These are phyloP conservation scores for Ailuropoda melanoleuca DNA, from an alignment of 2,113 vertebrate species.

Conservation along the genomic window DNA sequence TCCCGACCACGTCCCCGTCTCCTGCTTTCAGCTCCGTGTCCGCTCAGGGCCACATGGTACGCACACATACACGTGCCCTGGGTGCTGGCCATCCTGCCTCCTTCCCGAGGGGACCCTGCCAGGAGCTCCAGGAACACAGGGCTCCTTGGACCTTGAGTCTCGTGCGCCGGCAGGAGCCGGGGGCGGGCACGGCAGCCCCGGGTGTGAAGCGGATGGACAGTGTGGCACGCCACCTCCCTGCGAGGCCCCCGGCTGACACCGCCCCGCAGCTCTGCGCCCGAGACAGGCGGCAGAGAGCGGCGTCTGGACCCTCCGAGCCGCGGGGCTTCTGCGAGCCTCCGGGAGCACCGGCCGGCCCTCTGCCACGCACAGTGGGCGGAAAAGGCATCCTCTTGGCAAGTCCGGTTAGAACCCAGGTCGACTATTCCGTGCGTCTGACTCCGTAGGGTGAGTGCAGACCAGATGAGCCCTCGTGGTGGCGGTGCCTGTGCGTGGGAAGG, in stretches of 20 bases:
- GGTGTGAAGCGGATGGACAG: too few relatives aligned
- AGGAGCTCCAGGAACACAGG: neutral
- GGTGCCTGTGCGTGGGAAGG: neutral
- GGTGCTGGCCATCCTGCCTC: neutral
- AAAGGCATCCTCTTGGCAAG: neutral
- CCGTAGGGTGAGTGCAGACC: neutral
- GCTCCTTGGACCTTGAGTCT: neutral
- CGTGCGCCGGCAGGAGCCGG: neutral
- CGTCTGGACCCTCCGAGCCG: neutral
- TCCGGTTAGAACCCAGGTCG: neutral
- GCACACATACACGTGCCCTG: neutral
- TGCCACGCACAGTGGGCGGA: neutral
- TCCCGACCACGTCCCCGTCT: neutral
- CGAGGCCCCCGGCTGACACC: neutral
- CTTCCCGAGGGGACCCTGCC: neutral
- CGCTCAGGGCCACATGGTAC: neutral
- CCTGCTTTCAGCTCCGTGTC: neutral
- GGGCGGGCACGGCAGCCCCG: neutral
- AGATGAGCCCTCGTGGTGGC: neutral
- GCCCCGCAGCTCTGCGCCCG: neutral
- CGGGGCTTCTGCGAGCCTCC: fast-evolving
- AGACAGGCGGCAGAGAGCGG: too few relatives aligned
- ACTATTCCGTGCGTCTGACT: neutral
- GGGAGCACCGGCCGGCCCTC: neutral
- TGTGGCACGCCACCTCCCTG: neutral